Conservation (phyloP, 2,888 invertebrate species). For the Sinodicranocentrus sp. region DNA sequence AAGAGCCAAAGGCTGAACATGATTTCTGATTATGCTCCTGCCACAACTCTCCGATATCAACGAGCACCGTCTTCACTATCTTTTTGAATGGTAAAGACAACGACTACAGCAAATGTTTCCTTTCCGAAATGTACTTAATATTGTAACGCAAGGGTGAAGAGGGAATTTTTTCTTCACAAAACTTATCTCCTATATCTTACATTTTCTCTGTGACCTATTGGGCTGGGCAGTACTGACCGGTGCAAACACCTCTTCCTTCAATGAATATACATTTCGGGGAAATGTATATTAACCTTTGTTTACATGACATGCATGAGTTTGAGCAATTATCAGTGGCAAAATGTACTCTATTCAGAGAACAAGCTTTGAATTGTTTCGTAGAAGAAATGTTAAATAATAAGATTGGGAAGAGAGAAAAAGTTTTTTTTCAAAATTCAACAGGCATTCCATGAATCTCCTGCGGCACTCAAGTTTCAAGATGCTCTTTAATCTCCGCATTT, state of each 20-base stretch:
- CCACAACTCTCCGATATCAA: constrained; percentile 48
- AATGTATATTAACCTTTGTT: too few relatives aligned
- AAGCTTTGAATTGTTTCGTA: too few relatives aligned
- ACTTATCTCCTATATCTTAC: too few relatives aligned
- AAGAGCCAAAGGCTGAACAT: constrained; percentile 63
- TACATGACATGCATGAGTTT: too few relatives aligned
- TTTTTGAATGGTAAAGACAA: not conserved
- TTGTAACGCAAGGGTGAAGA: not conserved
- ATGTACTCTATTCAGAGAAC: too few relatives aligned
- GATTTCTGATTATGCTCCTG: constrained; percentile 54
- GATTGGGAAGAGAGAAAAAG: too few relatives aligned
- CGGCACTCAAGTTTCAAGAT: not conserved
- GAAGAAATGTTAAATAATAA: too few relatives aligned
- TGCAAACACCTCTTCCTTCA: constrained; percentile 14
- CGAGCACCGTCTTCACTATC: not conserved
- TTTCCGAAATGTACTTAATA: not conserved
- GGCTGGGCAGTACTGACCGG: constrained; percentile 37
- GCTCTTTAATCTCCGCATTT: not conserved
- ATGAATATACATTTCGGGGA: too few relatives aligned
- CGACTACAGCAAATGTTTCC: not conserved
- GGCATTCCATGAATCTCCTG: not conserved
- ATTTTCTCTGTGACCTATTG: constrained; percentile 45
- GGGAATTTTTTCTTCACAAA: not conserved
- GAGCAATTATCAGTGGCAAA: too few relatives aligned
- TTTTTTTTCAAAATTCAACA: not conserved